These are phyloP conservation scores for Stomatorhinus walkeri DNA, from an alignment of 2,797 vertebrate genomes.

Conservation along the genomic window DNA sequence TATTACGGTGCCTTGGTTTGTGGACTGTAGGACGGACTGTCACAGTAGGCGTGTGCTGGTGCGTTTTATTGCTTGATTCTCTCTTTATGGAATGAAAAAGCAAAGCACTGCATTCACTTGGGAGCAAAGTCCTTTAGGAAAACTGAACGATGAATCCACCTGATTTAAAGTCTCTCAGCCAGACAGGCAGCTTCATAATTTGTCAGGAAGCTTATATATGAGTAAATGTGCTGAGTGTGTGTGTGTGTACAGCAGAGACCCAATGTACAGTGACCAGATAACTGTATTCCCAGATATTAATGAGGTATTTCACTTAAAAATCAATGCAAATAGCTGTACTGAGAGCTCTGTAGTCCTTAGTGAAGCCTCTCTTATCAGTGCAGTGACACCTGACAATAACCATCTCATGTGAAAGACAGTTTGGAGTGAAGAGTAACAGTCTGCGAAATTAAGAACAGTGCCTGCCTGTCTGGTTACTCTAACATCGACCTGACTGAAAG, in stretches of 20 bases:
- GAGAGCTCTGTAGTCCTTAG: neutral
- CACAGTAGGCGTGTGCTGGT: constrained; percentile 48
- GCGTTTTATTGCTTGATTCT: constrained; percentile 42
- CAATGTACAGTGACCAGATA: neutral
- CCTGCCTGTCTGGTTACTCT: neutral
- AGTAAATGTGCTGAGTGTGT: constrained; percentile 25
- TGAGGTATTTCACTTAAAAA: neutral
- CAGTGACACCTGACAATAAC: neutral
- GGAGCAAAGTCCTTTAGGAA: constrained; percentile 32
- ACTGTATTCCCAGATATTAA: neutral
- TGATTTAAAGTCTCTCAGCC: constrained; percentile 44
- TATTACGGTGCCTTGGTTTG: constrained; percentile 55
- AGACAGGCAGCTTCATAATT: constrained; percentile 31
- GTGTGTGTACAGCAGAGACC: neutral
- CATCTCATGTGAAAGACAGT: neutral
- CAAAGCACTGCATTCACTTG: neutral
- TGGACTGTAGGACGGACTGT: constrained; percentile 59
- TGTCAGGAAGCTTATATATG: constrained; percentile 36
- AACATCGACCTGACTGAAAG: neutral
- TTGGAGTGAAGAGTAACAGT: neutral
- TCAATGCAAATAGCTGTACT: constrained; percentile 1
- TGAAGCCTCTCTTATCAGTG: neutral
- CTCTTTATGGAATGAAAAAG: constrained; percentile 31
- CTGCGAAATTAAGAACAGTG: neutral
- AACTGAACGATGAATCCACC: constrained; percentile 39